Evolutionary conservation across 2,888 invertebrate genomes (phyloP), one percentile per base, ranked within the genome.

Genomic region (Chesias legatella): DNA sequence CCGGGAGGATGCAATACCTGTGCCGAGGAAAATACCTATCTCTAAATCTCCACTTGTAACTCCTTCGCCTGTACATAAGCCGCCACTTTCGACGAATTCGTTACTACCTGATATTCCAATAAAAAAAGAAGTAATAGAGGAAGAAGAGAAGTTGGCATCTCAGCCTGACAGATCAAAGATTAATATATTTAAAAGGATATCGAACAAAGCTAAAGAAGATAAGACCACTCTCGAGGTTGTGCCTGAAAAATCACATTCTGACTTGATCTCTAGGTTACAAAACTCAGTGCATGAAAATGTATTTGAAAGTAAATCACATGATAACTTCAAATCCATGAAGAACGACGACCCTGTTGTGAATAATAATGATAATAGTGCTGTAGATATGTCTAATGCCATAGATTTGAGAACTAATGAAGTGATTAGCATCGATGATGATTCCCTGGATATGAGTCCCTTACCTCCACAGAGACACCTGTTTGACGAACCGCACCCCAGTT

Each of bases 161-260:
- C 95, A 95, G 76, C 95, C 95, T 0, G 94, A 95, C 71, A 94
- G 93, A 76, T 94, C 93, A 74, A 96, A 96, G 72, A 85, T 95
- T 25, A 95, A 95, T 82, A 95, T 96, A 68, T 94, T 96, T 67
- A 96, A 95, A 72, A 95, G 95, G 79, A 94, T 96, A 72, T 93
- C 95, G 45, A 91, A 92, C 67, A 93, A 93, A 74, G 91, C 91
- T 13, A 93, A 92, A 75, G 91, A 91, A 61, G 92, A 92, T 59
- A 90, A 89, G 67, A 63, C 41, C 50, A 59, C 70, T 70, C 68
- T 75, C 52, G 86, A 86, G 71, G 73, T 78, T 78, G 73, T 76
- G 43, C 64, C 73, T 56, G 82, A 84, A 43, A 85, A 80, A 64
- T 56, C 67, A 65, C 79, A 77, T 58, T 74, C 79, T 73, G 82